Base-by-base conservation (phyloP, 2,113 vertebrate genomes). In the human region DNA sequence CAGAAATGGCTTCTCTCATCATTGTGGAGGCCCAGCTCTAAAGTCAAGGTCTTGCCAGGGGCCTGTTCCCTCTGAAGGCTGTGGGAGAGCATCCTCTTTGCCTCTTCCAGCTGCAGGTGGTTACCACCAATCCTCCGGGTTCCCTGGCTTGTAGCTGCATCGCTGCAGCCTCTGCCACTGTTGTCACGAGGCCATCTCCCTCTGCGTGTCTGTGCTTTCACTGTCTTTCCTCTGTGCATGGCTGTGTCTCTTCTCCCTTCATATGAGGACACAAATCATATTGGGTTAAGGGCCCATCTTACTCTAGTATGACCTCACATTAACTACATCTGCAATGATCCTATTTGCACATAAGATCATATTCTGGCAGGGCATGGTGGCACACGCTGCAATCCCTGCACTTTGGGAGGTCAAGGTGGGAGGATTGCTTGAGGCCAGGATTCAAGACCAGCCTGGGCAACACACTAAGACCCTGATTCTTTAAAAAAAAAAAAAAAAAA, bases 191-290 rank as follows among this genome's bases (percentile, higher is more conserved):
- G 68, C 35, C 5, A 4, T 11, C 16, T 32, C 66, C 48, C 38
- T 55, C 14, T 32, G 12, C 30, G 6, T n/a, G 73, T 64, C 55
- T n/a, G 38, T 48, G 12, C 35, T 40, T 59, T 10, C 45, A 30
- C 17, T 2, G 0, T 16, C 14, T 18, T 48, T 3, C 72, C 64
- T 80, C 45, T 30, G n/a, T 3, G 18, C 43, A 7, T 11, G 57
- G 17, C 32, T 66, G 35, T 43, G 27, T 81, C 52, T 75, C 81
- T 45, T 35, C 38, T 66, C n/a, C 32, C 17, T 35, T 48, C 35
- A 52, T n/a, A 40, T 1, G 3, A 76, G 30, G n/a, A 48, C 27
- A 20, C 27, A 1, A 7, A 40, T 27, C 5, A 0, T 40, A 3
- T 0, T 32, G 18, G 55, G 17, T n/a, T 3, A 18, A 38, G 55